Percentiles rank a stretch among this genome's conserved stretches.
These are phyloP conservation scores for Formicarius rufipectus DNA, from an alignment of 2,113 vertebrate species.

Conservation along the genomic window DNA sequence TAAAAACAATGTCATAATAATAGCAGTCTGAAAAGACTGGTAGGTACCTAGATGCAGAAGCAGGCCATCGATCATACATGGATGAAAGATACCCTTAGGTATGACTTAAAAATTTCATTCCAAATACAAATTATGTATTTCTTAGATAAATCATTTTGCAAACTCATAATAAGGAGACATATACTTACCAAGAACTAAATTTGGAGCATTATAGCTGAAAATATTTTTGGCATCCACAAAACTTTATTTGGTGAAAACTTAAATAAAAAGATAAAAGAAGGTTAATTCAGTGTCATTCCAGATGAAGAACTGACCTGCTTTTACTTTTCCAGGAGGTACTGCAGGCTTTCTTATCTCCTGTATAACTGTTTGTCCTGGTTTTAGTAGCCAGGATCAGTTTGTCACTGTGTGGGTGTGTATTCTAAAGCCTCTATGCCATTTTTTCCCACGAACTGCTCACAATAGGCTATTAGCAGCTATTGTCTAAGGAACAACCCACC, in stretches of 20 bases:
- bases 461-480: too few relatives aligned
- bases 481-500: too few relatives aligned
- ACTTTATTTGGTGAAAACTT: not conserved
- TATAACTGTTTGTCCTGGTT: too few relatives aligned
- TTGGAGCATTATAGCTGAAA: not conserved
- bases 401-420: too few relatives aligned
- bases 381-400: too few relatives aligned
- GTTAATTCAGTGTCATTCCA: not conserved
- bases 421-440: too few relatives aligned
- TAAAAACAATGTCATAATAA: not conserved
- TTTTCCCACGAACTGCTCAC: too few relatives aligned
- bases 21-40: not conserved
- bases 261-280: not conserved
- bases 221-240: not conserved
- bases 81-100: not conserved
- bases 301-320: not conserved
- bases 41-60: not conserved
- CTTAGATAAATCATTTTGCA: not conserved
- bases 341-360: not conserved
- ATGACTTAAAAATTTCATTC: not conserved
- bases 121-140: not conserved
- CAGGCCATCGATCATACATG: not conserved
- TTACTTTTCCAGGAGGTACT: not conserved
- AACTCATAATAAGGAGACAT: not conserved
- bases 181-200: not conserved